Evolutionary conservation across 2,113 vertebrate genomes (phyloP), one percentile per base, ranked within the genome.

Genomic region (Emydura subglobosa): DNA sequence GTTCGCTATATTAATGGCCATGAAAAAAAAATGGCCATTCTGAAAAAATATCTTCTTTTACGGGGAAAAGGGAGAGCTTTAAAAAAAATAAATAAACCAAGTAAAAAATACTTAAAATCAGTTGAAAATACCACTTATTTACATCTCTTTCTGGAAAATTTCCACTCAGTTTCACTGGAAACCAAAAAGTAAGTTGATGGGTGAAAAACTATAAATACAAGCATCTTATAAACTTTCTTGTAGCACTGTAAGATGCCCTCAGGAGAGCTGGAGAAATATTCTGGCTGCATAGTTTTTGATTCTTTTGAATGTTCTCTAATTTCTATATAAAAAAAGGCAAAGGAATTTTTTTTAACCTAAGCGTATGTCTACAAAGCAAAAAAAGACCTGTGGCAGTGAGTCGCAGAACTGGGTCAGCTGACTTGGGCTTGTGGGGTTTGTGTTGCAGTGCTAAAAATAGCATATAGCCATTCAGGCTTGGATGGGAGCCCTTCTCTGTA

Each of bases 11-110:
- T 59, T 29, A 82, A 57, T 53, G 3, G 55, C 94, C 1, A 0
- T 94, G 90, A 88, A 25, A 21, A 72, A 65, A 96, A 93, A 29
- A 29, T 97, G 80, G 24, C 85, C 89, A 12, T 85, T 96, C 72
- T 78, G 83, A 86, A 93, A 65, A 79, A 76, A 74, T 0, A 10
- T 78, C 12, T 76, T 47, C 42, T 78, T 78, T 78, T 14, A 65
- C 13, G 50, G 39, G 72, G 39, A 93, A 54, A 72, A 86, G 89
- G 44, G 79, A 84, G 79, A n/a, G 29, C 79, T 47, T 61, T 78
- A 16, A 44, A 78, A 25, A 25, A 76, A 86, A 81, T n/a, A 81
- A 65, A 49, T 39, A 47, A 68, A 22, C 19, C n/a, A 39, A 22
- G n/a, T 72, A 72, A 72, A 39, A 39, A 72, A 72, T 39, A 72